Base-by-base conservation (phyloP, 2,113 vertebrate genomes). In the Penelope pileata region DNA sequence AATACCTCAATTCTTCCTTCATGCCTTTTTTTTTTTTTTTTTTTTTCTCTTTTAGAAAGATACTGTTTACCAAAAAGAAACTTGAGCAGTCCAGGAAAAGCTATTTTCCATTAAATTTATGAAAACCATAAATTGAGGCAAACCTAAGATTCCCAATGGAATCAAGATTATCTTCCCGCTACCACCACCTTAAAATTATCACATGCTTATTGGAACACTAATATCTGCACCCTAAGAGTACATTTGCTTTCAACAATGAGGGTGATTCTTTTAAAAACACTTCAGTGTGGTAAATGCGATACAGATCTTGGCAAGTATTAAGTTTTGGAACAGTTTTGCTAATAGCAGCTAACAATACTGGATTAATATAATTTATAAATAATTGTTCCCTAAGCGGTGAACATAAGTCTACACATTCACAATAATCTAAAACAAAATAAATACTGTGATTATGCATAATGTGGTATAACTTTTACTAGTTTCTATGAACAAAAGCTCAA, bases 111-210 rank as follows among this genome's bases (percentile, higher is more conserved):
- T 97, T 98, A 98, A 95, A 98, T 98, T 98, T 98, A 98, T 98
- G 98, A 98, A 98, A 98, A 98, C 97, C 97, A 98, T 96, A 97
- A 98, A 97, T 97, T 97, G 96, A 97, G 97, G 96, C 96, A 97
- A 98, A 98, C 96, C 97, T 98, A 98, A 98, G 98, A 98, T 98
- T 98, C 97, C 97, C 97, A 98, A 98, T 96, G 98, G 98, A 98
- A 98, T 98, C 98, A 98, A 98, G 98, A 98, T 98, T 97, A 98
- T 97, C 98, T 98, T 98, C 98, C 98, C 97, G 97, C 98, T 97
- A 98, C 97, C 98, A 98, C 98, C 98, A 97, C 97, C 97, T 97
- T 97, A 97, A 97, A 96, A 97, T 97, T 98, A 98, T 97, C 96
- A 98, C 97, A 98, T 97, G 97, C 98, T 97, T 97, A 98, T 96